Evolutionary conservation across 2,113 vertebrate species (phyloP).

Genomic region (Dasyornis broadbenti): DNA sequence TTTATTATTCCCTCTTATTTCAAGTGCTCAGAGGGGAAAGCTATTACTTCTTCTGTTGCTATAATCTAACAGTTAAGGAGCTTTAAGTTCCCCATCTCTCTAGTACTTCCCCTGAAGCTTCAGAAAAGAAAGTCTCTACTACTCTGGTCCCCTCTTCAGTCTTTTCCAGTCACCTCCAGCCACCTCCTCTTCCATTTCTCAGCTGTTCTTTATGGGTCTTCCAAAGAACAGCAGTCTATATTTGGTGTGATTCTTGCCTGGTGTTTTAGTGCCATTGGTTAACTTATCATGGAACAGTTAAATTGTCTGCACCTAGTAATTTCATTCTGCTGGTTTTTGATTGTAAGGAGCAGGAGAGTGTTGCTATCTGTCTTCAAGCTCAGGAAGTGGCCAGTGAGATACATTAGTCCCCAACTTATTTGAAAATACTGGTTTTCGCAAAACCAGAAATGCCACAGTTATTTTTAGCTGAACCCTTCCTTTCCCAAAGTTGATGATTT

Average conservation of each 20-base stretch:
- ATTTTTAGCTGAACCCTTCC: slow-evolving; percentile 23
- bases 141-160: background rate
- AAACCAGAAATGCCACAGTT: background rate
- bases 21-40: background rate
- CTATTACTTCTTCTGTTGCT: background rate
- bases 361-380: background rate
- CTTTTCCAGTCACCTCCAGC: background rate
- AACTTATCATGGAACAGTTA: background rate
- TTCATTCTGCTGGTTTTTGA: background rate
- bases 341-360: background rate
- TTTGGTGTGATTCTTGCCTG: background rate
- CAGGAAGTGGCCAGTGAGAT: background rate
- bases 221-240: background rate
- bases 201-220: background rate
- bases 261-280: background rate
- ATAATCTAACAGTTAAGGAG: background rate
- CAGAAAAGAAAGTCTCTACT: background rate
- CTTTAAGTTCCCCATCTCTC: background rate
- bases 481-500: slow-evolving; percentile 2
- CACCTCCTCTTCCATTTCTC: background rate
- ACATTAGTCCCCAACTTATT: background rate
- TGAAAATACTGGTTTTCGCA: background rate
- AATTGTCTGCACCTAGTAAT: background rate
- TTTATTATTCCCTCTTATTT: background rate
- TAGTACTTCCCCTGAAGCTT: background rate